Percentiles rank a stretch among this genome's conserved stretches.
phyloP scores from a whole-genome alignment of 1,140 invertebrate genomes.

The Lethrus apterus region DNA sequence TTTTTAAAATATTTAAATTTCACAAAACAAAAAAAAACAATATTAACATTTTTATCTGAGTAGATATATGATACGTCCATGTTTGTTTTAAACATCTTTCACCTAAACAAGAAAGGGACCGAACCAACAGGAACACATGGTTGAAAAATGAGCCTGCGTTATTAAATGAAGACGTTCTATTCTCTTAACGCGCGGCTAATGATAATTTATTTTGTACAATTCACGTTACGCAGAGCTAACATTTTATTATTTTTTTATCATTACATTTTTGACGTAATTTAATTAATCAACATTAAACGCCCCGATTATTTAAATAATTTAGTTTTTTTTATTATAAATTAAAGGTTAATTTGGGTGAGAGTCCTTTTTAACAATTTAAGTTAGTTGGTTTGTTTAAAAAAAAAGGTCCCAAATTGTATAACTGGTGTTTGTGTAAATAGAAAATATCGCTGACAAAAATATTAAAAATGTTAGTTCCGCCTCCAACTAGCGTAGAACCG shows the following conservation, averaged over 20 bases:
- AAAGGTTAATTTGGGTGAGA: neutral
- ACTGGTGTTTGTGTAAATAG: conserved; percentile 1
- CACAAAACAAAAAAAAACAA: too few relatives aligned
- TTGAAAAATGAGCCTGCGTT: conserved; percentile 28
- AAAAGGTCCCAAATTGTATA: neutral
- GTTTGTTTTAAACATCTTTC: too few relatives aligned
- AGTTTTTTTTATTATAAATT: neutral
- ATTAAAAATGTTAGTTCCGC: conserved; percentile 15
- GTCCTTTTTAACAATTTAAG: neutral
- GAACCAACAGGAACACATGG: conserved; percentile 22
- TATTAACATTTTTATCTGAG: too few relatives aligned
- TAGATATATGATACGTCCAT: too few relatives aligned
- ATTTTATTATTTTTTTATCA: conserved; percentile 20
- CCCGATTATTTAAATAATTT: neutral
- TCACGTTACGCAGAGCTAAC: conserved; percentile 22
- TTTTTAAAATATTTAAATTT: too few relatives aligned
- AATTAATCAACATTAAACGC: too few relatives aligned
- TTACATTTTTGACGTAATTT: conserved; percentile 6
- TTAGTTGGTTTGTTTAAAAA: neutral
- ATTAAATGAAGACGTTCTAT: conserved; percentile 32
- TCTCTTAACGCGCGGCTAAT: conserved; percentile 31
- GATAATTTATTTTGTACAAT: conserved; percentile 29
- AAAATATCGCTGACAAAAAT: conserved; percentile 5
- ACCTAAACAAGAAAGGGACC: conserved; percentile 17
- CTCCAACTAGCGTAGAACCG: conserved; percentile 13